A percentile compares a stretch with the other conserved stretches of the same genome.
Conservation (phyloP, 2,888 invertebrate species). For the Habrosyne pyritoides region DNA sequence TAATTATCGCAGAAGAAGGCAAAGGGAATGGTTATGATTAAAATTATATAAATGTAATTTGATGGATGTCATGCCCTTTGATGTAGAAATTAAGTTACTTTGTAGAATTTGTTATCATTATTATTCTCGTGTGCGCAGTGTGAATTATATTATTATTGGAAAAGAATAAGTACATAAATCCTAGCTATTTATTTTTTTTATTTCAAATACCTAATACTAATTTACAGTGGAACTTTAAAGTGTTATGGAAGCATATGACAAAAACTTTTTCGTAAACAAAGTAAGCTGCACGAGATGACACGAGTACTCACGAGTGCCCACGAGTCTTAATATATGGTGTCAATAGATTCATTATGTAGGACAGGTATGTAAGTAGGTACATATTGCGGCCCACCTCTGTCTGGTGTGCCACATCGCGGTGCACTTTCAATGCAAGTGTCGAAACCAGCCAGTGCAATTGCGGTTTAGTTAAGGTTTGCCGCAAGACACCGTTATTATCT, state of each 20-base stretch:
- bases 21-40: slow-evolving; percentile 6
- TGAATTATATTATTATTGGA: too few relatives aligned
- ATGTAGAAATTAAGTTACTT: neutral
- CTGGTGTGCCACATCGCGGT: slow-evolving; percentile 40
- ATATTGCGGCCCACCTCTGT: slow-evolving; percentile 14
- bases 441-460: slow-evolving; percentile 43
- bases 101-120: neutral
- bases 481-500: slow-evolving; percentile 30
- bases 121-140: neutral
- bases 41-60: slow-evolving; percentile 8
- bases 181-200: too few relatives aligned
- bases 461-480: slow-evolving; percentile 36
- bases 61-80: neutral
- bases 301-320: neutral
- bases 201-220: too few relatives aligned
- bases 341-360: slow-evolving; percentile 12
- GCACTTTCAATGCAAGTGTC: slow-evolving; percentile 54
- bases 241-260: too few relatives aligned
- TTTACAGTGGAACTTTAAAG: too few relatives aligned
- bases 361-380: slow-evolving; percentile 18
- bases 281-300: too few relatives aligned
- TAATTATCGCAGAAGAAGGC: slow-evolving; percentile 2
- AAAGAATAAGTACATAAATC: too few relatives aligned
- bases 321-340: neutral
- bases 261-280: too few relatives aligned